Evolutionary conservation across 2,888 invertebrate species (phyloP).

Genomic region (Limenitis camilla): DNA sequence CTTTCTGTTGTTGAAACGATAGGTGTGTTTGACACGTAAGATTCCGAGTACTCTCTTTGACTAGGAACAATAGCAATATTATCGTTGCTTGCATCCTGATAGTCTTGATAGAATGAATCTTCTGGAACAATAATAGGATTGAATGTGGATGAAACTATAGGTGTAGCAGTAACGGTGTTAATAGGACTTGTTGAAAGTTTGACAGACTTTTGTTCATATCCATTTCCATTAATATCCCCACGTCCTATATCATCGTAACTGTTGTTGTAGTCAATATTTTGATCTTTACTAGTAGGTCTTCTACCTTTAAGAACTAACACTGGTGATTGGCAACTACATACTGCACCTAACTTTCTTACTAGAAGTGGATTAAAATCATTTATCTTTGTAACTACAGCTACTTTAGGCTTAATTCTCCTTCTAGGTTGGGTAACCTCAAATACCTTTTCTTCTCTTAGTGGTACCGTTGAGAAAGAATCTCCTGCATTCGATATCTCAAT

Average conservation of each 20-base stretch:
- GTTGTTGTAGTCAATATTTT: conserved; percentile 42
- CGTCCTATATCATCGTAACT: conserved; percentile 45
- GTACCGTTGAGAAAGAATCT: conserved; percentile 43
- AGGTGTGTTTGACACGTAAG: conserved; percentile 49
- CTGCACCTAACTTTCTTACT: conserved; percentile 81
- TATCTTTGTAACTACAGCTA: conserved; percentile 78
- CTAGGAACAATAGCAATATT: conserved; percentile 41
- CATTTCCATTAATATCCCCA: conserved; percentile 43
- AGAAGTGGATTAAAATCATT: conserved; percentile 83
- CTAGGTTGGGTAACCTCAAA: conserved; percentile 48
- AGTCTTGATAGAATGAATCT: conserved; percentile 65
- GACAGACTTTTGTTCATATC: conserved; percentile 44
- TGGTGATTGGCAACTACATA: conserved; percentile 80
- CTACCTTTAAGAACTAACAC: conserved; percentile 67
- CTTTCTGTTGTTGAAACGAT: conserved; percentile 46
- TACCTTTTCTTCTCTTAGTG: conserved; percentile 51
- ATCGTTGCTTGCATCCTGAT: conserved; percentile 44
- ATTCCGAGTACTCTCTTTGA: conserved; percentile 38
- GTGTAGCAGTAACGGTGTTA: conserved; percentile 40
- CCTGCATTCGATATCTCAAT: conserved; percentile 15
- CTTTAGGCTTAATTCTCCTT: conserved; percentile 61
- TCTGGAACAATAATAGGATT: conserved; percentile 70
- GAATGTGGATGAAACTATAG: conserved; percentile 52
- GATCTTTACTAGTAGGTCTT: conserved; percentile 46
- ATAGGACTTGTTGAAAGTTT: conserved; percentile 32